Evolutionary conservation across 1,140 invertebrate genomes (phyloP), one percentile per base, ranked within the genome.

Genomic region (Tetramorium simillimum): DNA sequence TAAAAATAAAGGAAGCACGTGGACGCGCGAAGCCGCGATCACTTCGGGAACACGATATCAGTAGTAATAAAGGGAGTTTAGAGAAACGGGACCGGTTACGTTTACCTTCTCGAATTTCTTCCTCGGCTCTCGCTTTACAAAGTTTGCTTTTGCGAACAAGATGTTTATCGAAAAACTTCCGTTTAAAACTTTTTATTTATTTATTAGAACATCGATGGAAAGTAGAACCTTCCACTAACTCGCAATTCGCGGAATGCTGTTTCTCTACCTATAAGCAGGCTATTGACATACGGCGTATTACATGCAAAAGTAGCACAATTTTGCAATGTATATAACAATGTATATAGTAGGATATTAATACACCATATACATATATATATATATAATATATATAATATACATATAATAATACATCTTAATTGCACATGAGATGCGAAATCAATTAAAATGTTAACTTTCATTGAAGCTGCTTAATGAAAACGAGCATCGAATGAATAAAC

Each of bases 91-190:
- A 75, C 28, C 33, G 21, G n/a, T 60, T 75, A 40, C 40, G 53
- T 75, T 75, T 84, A 49, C 28, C 24, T 73, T 60, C 69, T 84
- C 53, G 14, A 75, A 84, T 84, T 84, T 75, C 80, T 12, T 33
- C 14, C 53, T 24, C 14, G 40, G 21, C 14, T 69, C 24, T 84
- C 53, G 40, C 43, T 84, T 62, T 60, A 60, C 53, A 60, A 60
- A 75, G 56, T 84, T 84, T 84, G 62, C 24, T 73, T 72, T 37
- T 12, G 40, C 53, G 24, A 49, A n/a, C 24, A 46, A 46, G 24
- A 72, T 73, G 80, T 75, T 75, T 84, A 60, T 75, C 69, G 69
- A 73, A 33, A 84, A 84, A 73, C n/a, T 33, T 60, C 18, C 6
- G 10, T 75, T 75, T 24, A 16, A 43, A 75, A 60, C 33, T 58